These are phyloP conservation scores for Sorex fumeus DNA, from an alignment of 2,113 vertebrate genomes.

Conservation along the genomic window DNA sequence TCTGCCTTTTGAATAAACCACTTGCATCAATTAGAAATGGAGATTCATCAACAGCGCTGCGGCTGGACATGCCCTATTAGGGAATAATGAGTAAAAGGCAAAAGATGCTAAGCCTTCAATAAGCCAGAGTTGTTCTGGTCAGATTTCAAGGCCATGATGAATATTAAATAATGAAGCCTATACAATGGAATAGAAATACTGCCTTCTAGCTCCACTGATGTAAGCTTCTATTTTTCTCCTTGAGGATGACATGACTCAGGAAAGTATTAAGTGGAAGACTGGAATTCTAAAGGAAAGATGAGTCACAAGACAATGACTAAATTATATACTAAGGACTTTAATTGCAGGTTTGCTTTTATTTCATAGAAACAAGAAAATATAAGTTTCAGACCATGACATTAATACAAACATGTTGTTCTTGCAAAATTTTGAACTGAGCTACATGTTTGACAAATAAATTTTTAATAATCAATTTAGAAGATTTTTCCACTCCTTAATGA, in stretches of 20 bases:
- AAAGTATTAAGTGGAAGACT: background rate
- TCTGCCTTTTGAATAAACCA: conserved; percentile 85
- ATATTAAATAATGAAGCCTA: conserved; percentile 48
- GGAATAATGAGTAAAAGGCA: conserved; percentile 42
- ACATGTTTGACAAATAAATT: background rate
- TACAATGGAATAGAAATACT: background rate
- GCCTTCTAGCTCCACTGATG: conserved; percentile 6
- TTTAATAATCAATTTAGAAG: background rate
- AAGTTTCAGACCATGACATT: background rate
- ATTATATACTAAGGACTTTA: background rate
- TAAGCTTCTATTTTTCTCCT: background rate
- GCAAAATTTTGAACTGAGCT: background rate
- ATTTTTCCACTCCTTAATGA: background rate
- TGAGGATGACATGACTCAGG: background rate
- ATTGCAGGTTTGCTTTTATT: background rate
- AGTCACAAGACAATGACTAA: background rate
- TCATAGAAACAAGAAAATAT: background rate
- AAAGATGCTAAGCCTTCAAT: background rate
- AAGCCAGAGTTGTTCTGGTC: background rate
- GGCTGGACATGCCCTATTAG: conserved; percentile 68
- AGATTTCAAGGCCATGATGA: background rate
- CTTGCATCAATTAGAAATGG: conserved; percentile 86
- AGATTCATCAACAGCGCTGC: conserved; percentile 60
- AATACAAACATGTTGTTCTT: background rate
- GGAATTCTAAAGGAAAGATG: background rate